Evolutionary conservation across 2,113 vertebrate species (phyloP).

Genomic region (Chaenocephalus aceratus): DNA sequence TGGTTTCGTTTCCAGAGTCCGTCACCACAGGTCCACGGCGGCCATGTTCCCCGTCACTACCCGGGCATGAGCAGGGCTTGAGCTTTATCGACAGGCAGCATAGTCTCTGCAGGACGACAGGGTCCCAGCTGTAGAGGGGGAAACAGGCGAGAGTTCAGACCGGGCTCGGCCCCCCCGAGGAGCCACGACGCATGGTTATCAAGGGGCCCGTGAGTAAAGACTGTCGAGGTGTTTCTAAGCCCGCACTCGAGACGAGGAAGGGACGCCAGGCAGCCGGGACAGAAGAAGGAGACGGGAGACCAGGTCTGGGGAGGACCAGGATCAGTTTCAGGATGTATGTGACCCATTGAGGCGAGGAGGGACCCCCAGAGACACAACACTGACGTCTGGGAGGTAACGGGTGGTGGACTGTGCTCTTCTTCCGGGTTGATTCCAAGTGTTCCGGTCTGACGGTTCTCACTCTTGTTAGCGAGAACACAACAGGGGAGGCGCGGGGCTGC

Average conservation of each 20-base stretch:
- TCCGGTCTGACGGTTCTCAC: constrained; percentile 29
- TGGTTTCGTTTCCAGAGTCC: constrained; percentile 47
- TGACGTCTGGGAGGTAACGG: constrained; percentile 63
- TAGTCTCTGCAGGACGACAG: constrained; percentile 53
- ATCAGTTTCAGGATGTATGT: constrained; percentile 59
- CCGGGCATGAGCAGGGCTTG: constrained; percentile 80
- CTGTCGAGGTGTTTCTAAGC: constrained; percentile 75
- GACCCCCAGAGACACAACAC: constrained; percentile 89
- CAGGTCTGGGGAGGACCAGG: constrained; percentile 44
- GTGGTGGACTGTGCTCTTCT: neutral
- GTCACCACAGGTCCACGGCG: constrained; percentile 12
- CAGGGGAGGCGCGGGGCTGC: constrained; percentile 35
- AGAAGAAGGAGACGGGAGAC: constrained; percentile 61
- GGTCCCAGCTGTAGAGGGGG: constrained; percentile 50
- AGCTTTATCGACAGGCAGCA: constrained; percentile 73
- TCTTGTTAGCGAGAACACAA: constrained; percentile 66
- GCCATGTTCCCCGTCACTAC: constrained; percentile 47
- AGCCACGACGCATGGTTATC: constrained; percentile 19
- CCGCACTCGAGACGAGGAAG: constrained; percentile 74
- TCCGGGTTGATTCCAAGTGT: neutral
- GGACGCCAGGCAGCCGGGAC: constrained; percentile 75
- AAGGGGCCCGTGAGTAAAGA: neutral
- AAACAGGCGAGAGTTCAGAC: constrained; percentile 58
- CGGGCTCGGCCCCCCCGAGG: constrained; percentile 41
- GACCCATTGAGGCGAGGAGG: constrained; percentile 85